These are phyloP conservation scores for Sitophilus oryzae DNA, from an alignment of 1,140 invertebrate species.

Conservation along the genomic window DNA sequence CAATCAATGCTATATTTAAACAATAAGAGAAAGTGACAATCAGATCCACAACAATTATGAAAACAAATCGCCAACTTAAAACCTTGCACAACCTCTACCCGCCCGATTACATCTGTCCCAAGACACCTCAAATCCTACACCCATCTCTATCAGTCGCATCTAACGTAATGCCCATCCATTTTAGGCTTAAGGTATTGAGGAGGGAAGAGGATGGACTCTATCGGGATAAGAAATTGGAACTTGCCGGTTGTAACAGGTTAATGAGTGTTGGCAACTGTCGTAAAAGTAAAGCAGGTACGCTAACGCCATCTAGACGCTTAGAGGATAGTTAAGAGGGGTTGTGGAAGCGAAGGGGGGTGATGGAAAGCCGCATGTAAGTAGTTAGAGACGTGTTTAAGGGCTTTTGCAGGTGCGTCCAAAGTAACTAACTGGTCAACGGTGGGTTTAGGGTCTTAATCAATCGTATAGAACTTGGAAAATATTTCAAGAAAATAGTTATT, in stretches of 20 bases:
- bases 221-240: constrained; percentile 18
- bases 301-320: too few relatives aligned
- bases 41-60: background rate
- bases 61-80: background rate
- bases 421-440: constrained; percentile 24
- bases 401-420: constrained; percentile 23
- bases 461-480: too few relatives aligned
- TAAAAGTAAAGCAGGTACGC: background rate
- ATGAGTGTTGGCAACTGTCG: constrained; percentile 28
- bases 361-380: constrained; percentile 24
- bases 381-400: constrained; percentile 27
- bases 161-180: background rate
- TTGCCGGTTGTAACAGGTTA: constrained; percentile 25
- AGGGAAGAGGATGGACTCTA: background rate
- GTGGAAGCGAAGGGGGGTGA: constrained; percentile 27
- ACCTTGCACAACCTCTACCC: background rate
- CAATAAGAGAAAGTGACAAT: too few relatives aligned
- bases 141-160: background rate
- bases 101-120: background rate
- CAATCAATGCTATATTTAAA: too few relatives aligned
- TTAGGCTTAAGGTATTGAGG: background rate
- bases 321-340: too few relatives aligned
- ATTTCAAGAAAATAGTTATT: too few relatives aligned
- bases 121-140: background rate
- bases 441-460: constrained; percentile 18